phyloP scores from a whole-genome alignment of 2,888 invertebrate genomes.

The Ptychoptera contaminata region DNA sequence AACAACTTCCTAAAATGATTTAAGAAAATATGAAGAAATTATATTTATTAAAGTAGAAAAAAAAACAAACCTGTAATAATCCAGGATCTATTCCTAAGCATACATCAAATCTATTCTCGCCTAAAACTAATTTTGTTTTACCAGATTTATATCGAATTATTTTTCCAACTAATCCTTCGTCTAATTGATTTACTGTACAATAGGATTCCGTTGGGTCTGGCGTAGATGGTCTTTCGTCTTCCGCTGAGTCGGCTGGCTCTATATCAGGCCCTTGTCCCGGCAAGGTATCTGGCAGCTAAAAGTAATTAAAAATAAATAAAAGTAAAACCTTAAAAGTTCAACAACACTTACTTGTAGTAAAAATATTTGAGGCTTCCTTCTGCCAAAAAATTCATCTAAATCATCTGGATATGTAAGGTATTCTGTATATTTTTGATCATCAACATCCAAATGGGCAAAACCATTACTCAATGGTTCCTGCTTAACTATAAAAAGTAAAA shows the following conservation, averaged over 20 bases:
- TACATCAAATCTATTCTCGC: conserved; percentile 40
- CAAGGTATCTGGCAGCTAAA: conserved; percentile 24
- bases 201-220: conserved; percentile 23
- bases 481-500: too few species aligned
- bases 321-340: not conserved
- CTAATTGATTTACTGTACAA: conserved; percentile 32
- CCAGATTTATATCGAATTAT: conserved; percentile 41
- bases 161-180: conserved; percentile 43
- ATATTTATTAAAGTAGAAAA: not conserved
- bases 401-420: conserved; percentile 18
- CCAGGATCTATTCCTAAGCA: conserved; percentile 39
- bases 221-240: conserved; percentile 4
- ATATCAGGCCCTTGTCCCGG: conserved; percentile 17
- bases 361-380: conserved; percentile 21
- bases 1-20: conserved; percentile 31
- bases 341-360: conserved; percentile 20
- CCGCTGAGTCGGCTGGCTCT: conserved; percentile 10
- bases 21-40: not conserved
- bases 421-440: not conserved
- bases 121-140: conserved; percentile 36
- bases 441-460: too few species aligned
- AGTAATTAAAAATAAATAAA: not conserved
- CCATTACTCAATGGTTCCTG: too few species aligned
- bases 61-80: conserved; percentile 31
- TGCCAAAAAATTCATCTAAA: conserved; percentile 20